Evolutionary conservation across 2,888 invertebrate genomes (phyloP).

Genomic region (Campoletis raptor): DNA sequence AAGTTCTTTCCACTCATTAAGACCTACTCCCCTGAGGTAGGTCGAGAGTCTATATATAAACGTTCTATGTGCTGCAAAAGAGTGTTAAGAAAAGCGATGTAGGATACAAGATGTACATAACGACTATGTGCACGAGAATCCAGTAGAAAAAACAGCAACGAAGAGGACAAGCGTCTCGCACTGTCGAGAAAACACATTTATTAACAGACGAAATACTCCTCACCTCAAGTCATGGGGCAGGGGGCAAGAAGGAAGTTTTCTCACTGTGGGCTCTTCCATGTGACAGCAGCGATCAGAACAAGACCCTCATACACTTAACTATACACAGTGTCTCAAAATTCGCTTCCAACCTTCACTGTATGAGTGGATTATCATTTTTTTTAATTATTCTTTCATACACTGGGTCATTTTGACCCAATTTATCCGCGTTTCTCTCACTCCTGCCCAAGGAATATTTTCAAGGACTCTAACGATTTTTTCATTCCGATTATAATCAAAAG

Average conservation of each 20-base stretch:
- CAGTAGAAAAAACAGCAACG: slow-evolving; percentile 38
- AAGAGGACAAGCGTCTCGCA: slow-evolving; percentile 62
- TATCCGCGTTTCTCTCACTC: too few species aligned
- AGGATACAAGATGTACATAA: background rate
- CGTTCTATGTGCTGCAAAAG: slow-evolving; percentile 40
- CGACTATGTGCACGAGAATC: slow-evolving; percentile 30
- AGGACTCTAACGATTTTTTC: too few species aligned
- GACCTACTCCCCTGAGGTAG: slow-evolving; percentile 77
- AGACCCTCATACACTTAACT: slow-evolving; percentile 80
- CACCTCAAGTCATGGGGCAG: slow-evolving; percentile 58
- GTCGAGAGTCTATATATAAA: slow-evolving; percentile 70
- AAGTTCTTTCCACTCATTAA: slow-evolving; percentile 82
- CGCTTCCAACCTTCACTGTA: background rate
- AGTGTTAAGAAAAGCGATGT: slow-evolving; percentile 1
- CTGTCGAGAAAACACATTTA: slow-evolving; percentile 82
- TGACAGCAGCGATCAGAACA: slow-evolving; percentile 14
- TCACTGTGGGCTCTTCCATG: slow-evolving; percentile 55
- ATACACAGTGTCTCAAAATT: slow-evolving; percentile 73
- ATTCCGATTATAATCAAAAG: too few species aligned
- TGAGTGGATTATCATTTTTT: background rate
- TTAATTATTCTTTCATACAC: too few species aligned
- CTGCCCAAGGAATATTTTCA: too few species aligned
- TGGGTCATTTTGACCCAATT: too few species aligned
- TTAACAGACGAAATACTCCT: slow-evolving; percentile 76
- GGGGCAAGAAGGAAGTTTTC: slow-evolving; percentile 44